A percentile compares a stretch with the other conserved stretches of the same genome.
These are phyloP conservation scores for Corvus cornix DNA, from an alignment of 2,113 vertebrate genomes.

Conservation along the genomic window DNA sequence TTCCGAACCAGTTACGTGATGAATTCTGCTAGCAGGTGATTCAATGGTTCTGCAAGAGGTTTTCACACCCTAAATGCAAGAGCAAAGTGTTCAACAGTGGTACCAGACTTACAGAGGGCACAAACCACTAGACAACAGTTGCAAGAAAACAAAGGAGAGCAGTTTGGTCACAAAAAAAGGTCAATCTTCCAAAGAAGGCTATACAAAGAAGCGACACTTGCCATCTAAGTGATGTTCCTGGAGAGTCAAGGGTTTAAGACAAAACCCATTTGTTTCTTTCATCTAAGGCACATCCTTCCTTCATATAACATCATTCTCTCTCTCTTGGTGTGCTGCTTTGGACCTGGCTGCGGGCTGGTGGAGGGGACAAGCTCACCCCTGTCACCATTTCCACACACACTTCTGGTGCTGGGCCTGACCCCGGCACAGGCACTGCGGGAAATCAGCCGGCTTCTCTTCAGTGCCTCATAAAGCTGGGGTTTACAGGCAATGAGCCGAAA, in stretches of 20 bases:
- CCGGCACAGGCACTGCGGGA: accelerated
- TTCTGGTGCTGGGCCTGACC: neutral
- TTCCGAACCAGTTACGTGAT: neutral
- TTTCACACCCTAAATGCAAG: neutral
- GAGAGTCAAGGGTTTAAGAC: neutral
- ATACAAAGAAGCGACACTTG: neutral
- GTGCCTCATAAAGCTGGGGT: neutral
- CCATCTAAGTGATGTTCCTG: neutral
- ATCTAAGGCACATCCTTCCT: accelerated
- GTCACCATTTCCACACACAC: neutral
- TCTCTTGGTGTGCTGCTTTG: neutral
- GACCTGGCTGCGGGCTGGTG: accelerated
- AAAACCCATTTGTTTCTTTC: neutral
- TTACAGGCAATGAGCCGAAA: neutral
- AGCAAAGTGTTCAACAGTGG: neutral
- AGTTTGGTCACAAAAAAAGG: neutral
- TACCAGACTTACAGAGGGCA: neutral
- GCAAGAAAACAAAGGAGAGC: neutral
- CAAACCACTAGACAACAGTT: neutral
- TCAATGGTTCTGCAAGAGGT: neutral
- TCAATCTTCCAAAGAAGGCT: neutral
- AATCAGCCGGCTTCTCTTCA: neutral
- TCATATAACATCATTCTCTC: neutral
- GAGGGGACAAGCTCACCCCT: neutral
- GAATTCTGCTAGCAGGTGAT: neutral